Conservation (phyloP, 30 jellyfish, hydroid and myxozoan species). For the Sanderia malayensis region DNA sequence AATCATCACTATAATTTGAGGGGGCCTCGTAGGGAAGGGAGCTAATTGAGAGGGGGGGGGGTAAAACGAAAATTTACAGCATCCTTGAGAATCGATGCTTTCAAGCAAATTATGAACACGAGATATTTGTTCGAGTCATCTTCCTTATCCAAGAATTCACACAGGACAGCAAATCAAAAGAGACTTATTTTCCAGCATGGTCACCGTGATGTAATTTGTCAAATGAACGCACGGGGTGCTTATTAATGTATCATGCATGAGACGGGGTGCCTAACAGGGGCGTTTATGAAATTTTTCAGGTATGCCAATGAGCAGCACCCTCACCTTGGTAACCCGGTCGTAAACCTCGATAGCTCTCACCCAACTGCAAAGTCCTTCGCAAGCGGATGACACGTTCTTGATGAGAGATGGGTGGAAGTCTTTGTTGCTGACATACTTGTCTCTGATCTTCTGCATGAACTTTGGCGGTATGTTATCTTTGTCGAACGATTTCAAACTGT, state of each 20-base stretch:
- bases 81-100: too few relatives aligned
- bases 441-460: constrained; percentile 59
- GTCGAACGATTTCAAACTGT: constrained; percentile 47
- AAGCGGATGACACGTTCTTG: constrained; percentile 60
- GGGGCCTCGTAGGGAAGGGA: neutral
- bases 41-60: neutral
- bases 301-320: too few relatives aligned
- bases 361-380: constrained; percentile 76
- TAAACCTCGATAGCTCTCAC: constrained; percentile 65
- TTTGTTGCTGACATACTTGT: constrained; percentile 55
- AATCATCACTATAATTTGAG: neutral
- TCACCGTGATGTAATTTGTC: neutral
- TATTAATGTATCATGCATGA: neutral
- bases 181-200: too few relatives aligned
- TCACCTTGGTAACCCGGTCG: constrained; percentile 62
- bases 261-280: too few relatives aligned
- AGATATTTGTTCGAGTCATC: neutral
- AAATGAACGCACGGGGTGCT: neutral
- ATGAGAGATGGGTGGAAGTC: constrained; percentile 63
- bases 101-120: too few relatives aligned
- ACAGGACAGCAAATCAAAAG: neutral
- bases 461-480: constrained; percentile 51
- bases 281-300: too few relatives aligned
- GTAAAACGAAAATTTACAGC: too few relatives aligned
- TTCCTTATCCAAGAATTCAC: neutral